Conservation (phyloP, 2,113 vertebrate species). For the Oryzias celebensis region DNA sequence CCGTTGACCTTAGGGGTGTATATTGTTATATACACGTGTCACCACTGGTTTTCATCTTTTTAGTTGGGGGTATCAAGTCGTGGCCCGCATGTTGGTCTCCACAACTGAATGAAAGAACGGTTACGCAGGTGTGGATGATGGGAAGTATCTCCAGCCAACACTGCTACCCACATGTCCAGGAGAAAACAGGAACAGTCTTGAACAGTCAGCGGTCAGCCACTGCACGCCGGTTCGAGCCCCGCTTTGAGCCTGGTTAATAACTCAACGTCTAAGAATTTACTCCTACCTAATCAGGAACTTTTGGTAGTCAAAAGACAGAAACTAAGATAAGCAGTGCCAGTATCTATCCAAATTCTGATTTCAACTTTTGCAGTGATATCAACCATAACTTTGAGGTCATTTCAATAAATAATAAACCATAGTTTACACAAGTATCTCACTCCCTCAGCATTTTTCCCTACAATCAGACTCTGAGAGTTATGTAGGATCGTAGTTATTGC, state of each 20-base stretch:
- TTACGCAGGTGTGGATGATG: neutral
- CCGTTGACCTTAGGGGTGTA: conserved; percentile 65
- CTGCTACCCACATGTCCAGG: no score
- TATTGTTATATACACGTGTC: conserved; percentile 40
- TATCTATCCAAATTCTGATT: neutral
- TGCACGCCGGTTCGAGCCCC: neutral
- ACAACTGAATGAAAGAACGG: neutral
- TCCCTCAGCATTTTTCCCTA: neutral
- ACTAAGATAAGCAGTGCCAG: conserved; percentile 3
- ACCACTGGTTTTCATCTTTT: conserved; percentile 33
- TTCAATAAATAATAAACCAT: conserved; percentile 2
- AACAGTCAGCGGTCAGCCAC: conserved; percentile 7
- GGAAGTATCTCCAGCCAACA: neutral
- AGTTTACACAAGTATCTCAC: neutral
- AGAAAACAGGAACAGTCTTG: neutral
- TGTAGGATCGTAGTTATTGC: neutral
- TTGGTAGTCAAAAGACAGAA: neutral
- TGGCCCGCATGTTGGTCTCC: no score
- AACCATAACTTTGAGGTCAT: neutral
- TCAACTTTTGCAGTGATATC: neutral
- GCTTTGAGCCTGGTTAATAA: no score
- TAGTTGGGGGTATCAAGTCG: no score
- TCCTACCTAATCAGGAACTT: neutral
- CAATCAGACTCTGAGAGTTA: conserved; percentile 1
- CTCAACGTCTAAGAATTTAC: no score